Percentiles rank a stretch among this genome's conserved stretches.
These are phyloP conservation scores for Microcebus ravelobensis DNA, from an alignment of 2,113 vertebrate species.

Conservation along the genomic window DNA sequence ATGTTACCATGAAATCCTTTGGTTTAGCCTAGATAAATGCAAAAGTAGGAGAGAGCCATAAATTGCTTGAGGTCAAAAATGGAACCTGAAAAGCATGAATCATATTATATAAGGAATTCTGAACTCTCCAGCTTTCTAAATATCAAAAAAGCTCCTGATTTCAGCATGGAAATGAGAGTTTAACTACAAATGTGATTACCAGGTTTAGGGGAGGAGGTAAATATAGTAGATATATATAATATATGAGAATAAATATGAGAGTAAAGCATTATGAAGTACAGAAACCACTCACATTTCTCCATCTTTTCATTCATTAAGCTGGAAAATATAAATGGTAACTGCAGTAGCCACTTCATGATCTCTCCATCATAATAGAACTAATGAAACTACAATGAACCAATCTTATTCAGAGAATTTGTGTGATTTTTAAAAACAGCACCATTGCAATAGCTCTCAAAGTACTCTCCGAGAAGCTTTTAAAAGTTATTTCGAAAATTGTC, in stretches of 20 bases:
- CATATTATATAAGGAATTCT: background rate
- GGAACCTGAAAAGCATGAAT: background rate
- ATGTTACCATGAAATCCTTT: background rate
- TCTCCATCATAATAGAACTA: background rate
- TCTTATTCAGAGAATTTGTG: background rate
- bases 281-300: background rate
- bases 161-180: background rate
- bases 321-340: background rate
- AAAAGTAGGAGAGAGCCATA: background rate
- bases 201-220: background rate
- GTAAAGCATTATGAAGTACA: background rate
- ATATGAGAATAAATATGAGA: background rate
- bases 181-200: background rate
- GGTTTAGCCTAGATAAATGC: background rate
- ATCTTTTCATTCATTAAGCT: background rate
- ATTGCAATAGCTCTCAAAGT: background rate
- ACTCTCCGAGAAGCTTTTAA: background rate
- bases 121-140: background rate
- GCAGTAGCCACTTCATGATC: background rate
- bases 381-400: background rate
- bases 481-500: conserved; percentile 58
- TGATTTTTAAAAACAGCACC: background rate
- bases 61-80: background rate
- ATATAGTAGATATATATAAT: background rate
- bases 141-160: background rate